Evolutionary conservation across 2,888 invertebrate species (phyloP), one percentile per base, ranked within the genome.

Genomic region (Polydrusus cervinus): DNA sequence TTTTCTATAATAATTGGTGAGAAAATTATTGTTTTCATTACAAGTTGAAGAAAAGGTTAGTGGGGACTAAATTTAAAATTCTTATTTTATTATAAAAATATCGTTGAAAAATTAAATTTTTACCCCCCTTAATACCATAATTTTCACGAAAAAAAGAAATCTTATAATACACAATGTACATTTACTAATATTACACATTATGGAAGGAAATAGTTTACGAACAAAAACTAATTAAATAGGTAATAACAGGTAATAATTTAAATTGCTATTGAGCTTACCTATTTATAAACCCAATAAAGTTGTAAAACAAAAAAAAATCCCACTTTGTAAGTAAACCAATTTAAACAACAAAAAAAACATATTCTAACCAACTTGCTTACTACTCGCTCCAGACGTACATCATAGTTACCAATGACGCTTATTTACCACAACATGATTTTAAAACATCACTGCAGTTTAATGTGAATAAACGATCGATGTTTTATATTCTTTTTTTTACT

Each of bases 101-200:
- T 34, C 9, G 6, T 34, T 8, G 10, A 34, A 34, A 34, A 3
- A 34, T 1, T 34, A 10, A 34, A 10, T 34, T 3, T 34, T 34
- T 34, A 8, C 34, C 7, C 34, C 34, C 34, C 34, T 34, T 34
- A 34, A 40, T 66, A 51, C 65, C 38, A 25, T 25, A 25, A 65
- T 65, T 68, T 47, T 47, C 57, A 38, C 45, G 8, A 71, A 71
- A 62, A 53, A 67, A 71, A 40, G 57, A 49, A 71, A 71, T 71
- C 51, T 67, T 67, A 67, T 66, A 38, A 66, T 70, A 68, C 67
- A 67, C 43, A 68, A 67, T 60, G 55, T 60, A 73, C 65, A 73
- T 45, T 65, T 40, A 18, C 66, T 66, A 66, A 66, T 66, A 66
- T 66, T 66, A 66, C 66, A 66, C 66, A 40, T 66, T 66, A 38